Evolutionary conservation across 2,797 vertebrate species (phyloP), one percentile per base, ranked within the genome.

Genomic region (Melanogrammus aeglefinus): DNA sequence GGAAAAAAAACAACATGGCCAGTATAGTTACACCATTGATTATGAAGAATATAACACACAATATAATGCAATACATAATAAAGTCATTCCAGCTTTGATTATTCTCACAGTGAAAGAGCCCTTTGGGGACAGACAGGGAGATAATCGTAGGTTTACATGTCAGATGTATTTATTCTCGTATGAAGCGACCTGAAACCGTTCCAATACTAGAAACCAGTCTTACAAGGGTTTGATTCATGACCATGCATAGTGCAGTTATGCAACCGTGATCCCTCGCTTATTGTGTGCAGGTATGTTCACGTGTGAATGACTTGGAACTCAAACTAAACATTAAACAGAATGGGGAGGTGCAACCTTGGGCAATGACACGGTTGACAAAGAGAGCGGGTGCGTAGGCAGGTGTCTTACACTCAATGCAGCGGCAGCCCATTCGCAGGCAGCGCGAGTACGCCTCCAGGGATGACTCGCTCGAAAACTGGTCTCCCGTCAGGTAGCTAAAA

Each of bases 401-500:
- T 63, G 18, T 72, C 97, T 92, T 87, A 99, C 98, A 81, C 77
- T 99, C 98, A 14, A 99, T 99, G 80, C 98, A 99, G 89, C 98
- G 97, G 85, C 98, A 99, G 78, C 98, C 98, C 98, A 99, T 97
- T 85, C 98, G 94, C 85, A 99, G 91, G 90, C 98, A 99, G 86
- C 98, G 97, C 12, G 97, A 96, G 0, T 99, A 99, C 0, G 98
- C 98, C 94, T 99, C 98, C 91, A 99, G 92, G 5, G 97, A 99
- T n/a, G 98, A 99, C 89, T 99, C 98, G 0, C 98, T 99, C 82
- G 97, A 98, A 92, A 99, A 98, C 94, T 99, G 98, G 91, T 99
- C 98, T 87, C 98, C 98, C 0, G 97, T 99, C 93, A 99, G 94
- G 89, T 95, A 95, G 84, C 94, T 95, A 91, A 88, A 94, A 92